Percentiles rank a stretch among this genome's conserved stretches.
phyloP scores from a whole-genome alignment of 2,888 invertebrate genomes.

The Melanostoma mellinum region DNA sequence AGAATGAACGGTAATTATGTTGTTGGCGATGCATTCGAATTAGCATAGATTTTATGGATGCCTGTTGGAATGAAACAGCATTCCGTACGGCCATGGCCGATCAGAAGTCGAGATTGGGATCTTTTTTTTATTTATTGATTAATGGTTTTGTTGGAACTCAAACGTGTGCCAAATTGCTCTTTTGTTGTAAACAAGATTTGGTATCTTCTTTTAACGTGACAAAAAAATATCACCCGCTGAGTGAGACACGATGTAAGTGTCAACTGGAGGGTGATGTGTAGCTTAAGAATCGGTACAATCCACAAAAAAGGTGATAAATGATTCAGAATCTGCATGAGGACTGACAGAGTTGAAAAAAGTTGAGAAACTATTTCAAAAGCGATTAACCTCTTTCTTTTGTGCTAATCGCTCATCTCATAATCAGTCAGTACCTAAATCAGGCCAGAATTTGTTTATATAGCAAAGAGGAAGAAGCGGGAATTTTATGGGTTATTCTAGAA shows the following conservation, averaged over 20 bases:
- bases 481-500: too few relatives aligned
- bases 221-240: constrained; percentile 37
- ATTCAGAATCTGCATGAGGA: too few relatives aligned
- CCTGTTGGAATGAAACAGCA: constrained; percentile 8
- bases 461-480: too few relatives aligned
- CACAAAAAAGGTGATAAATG: too few relatives aligned
- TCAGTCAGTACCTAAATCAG: too few relatives aligned
- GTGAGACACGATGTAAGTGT: background rate
- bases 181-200: constrained; percentile 10
- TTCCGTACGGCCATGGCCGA: background rate
- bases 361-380: too few relatives aligned
- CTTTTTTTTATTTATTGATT: constrained; percentile 43
- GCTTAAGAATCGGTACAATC: too few relatives aligned
- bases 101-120: constrained; percentile 29
- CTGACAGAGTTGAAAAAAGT: too few relatives aligned
- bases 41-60: constrained; percentile 54
- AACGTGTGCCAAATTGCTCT: constrained; percentile 46
- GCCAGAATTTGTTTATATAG: too few relatives aligned
- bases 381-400: too few relatives aligned
- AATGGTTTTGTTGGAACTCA: constrained; percentile 6
- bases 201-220: background rate
- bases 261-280: too few relatives aligned
- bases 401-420: too few relatives aligned
- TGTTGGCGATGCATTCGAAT: constrained; percentile 40
- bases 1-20: constrained; percentile 59